Conservation (phyloP, 1,140 invertebrate species). For the Battus philenor region DNA sequence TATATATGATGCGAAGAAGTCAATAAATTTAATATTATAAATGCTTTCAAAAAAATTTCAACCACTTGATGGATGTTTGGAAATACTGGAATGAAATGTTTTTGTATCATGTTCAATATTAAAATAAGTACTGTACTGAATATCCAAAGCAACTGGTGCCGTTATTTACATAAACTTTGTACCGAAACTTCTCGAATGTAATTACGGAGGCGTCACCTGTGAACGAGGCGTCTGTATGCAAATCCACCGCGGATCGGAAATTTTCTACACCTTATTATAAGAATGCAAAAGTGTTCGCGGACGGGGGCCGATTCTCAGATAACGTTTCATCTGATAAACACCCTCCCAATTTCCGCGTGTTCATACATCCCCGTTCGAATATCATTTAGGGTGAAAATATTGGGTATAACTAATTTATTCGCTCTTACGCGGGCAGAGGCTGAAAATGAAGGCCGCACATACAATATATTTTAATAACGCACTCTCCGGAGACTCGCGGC, state of each 20-base stretch:
- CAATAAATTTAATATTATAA: no score
- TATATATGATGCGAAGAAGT: no score
- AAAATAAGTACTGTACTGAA: constrained; percentile 12
- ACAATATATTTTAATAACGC: constrained; percentile 74
- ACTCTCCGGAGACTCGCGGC: constrained; percentile 51
- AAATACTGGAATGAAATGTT: no score
- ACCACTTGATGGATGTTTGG: no score
- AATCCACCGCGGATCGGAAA: constrained; percentile 49
- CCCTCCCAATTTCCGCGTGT: constrained; percentile 62
- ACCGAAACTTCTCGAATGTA: constrained; percentile 56
- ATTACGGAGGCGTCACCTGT: constrained; percentile 66
- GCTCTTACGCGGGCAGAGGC: constrained; percentile 38
- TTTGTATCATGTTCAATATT: no score
- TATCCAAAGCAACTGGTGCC: constrained; percentile 15
- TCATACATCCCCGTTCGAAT: constrained; percentile 60
- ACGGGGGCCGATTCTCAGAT: constrained; percentile 39
- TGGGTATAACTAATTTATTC: constrained; percentile 73
- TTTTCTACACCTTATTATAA: constrained; percentile 66
- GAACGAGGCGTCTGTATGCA: constrained; percentile 56
- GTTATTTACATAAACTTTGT: constrained; percentile 56
- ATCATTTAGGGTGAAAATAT: constrained; percentile 73
- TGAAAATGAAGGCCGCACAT: constrained; percentile 51
- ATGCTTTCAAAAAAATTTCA: no score
- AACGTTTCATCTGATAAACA: constrained; percentile 61
- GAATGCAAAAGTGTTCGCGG: constrained; percentile 47